Conservation (phyloP, 2,797 vertebrate species). For the Antrozous pallidus region DNA sequence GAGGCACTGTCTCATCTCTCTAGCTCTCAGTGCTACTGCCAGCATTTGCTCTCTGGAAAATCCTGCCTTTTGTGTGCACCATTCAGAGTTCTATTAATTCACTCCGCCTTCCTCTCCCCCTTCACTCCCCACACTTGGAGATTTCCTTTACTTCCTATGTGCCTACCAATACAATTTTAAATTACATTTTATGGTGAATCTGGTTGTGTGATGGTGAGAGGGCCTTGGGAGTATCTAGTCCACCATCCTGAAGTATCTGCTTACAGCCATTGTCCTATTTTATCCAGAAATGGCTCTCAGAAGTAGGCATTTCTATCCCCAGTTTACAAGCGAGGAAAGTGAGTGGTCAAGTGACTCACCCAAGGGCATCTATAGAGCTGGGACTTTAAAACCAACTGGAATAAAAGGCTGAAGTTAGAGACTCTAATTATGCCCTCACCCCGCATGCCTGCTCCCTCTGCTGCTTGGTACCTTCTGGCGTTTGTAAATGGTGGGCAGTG, state of each 20-base stretch:
- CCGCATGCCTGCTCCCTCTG: neutral
- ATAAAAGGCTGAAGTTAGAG: neutral
- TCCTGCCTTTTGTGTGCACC: neutral
- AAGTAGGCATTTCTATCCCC: neutral
- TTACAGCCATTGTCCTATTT: neutral
- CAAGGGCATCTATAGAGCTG: neutral
- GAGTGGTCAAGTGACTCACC: neutral
- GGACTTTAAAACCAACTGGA: slow-evolving; percentile 8
- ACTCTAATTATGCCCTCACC: neutral
- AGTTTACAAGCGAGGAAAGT: neutral
- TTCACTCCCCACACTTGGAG: neutral
- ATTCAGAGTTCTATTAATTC: neutral
- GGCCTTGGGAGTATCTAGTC: neutral
- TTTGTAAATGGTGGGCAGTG: slow-evolving; percentile 87
- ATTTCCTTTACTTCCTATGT: neutral
- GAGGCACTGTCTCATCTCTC: neutral
- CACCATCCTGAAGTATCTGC: neutral
- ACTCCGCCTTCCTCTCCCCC: neutral
- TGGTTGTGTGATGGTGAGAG: neutral
- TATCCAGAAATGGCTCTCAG: neutral
- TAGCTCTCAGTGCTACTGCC: neutral
- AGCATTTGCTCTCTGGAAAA: neutral
- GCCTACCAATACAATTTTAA: neutral
- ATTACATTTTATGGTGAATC: neutral
- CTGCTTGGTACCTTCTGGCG: slow-evolving; percentile 86